Conservation (phyloP, 2,113 vertebrate species). For the Gnathonemus longibarbis region DNA sequence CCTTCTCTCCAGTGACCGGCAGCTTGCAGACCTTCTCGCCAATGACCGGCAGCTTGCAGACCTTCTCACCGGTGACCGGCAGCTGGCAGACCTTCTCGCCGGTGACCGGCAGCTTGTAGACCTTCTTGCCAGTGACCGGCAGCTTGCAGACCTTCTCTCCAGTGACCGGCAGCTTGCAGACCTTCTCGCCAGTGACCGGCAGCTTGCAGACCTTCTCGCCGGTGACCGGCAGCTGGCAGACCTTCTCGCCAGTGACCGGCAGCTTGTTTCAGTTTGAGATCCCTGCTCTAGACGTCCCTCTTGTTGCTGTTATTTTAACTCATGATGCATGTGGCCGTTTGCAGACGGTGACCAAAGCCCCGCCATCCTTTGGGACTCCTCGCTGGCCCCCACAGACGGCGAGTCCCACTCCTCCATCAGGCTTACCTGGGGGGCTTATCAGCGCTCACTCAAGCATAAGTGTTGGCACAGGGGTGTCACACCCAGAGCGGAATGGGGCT, state of each 20-base stretch:
- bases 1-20: no score
- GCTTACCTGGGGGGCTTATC: conserved; percentile 81
- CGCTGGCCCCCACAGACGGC: conserved; percentile 62
- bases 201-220: no score
- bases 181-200: neutral
- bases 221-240: no score
- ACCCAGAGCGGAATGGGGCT: conserved; percentile 73
- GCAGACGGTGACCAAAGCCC: conserved; percentile 71
- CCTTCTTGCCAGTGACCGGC: no score
- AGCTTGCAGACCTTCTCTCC: no score
- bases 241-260: neutral
- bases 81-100: no score
- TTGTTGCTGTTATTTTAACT: neutral
- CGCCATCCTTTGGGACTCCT: conserved; percentile 78
- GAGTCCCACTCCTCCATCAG: conserved; percentile 58
- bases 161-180: neutral
- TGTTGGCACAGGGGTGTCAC: conserved; percentile 78
- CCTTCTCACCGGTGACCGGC: no score
- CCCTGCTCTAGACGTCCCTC: neutral
- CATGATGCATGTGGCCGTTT: neutral
- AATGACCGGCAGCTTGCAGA: neutral
- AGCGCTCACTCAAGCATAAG: conserved; percentile 71
- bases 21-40: neutral
- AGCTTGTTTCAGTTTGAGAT: neutral
- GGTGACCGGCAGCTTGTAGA: neutral